Conservation (phyloP, 2,113 vertebrate species). For the Tetraodon nigroviridis region DNA sequence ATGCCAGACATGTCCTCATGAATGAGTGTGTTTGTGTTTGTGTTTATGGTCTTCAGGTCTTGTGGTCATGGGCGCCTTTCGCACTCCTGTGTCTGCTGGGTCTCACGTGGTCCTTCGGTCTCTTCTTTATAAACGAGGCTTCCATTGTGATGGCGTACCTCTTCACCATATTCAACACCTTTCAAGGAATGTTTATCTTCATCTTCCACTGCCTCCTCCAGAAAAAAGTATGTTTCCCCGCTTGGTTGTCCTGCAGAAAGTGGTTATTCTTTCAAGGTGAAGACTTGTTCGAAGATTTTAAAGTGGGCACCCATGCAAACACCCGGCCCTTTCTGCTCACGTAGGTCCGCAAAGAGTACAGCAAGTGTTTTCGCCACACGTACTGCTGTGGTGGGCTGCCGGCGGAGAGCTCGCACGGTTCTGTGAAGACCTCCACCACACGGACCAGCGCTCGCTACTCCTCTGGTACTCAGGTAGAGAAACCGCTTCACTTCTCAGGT, state of each 20-base stretch:
- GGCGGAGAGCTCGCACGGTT: conserved; percentile 92
- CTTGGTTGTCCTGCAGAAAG: background rate
- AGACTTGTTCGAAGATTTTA: background rate
- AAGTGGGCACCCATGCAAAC: conserved; percentile 53
- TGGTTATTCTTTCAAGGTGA: conserved; percentile 19
- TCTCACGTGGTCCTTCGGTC: conserved; percentile 95
- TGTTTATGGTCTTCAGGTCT: conserved; percentile 77
- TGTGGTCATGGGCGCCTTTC: conserved; percentile 97
- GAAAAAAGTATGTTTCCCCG: conserved; percentile 85
- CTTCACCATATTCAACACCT: conserved; percentile 98
- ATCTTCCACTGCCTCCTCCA: conserved; percentile 98
- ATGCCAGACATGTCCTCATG: conserved; percentile 17
- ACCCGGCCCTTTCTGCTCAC: conserved; percentile 35
- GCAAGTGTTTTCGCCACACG: conserved; percentile 95
- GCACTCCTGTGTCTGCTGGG: conserved; percentile 93
- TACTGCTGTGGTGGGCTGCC: conserved; percentile 92
- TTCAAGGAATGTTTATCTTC: conserved; percentile 99
- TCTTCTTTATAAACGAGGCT: conserved; percentile 94
- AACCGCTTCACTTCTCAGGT: conserved; percentile 4
- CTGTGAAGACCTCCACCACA: conserved; percentile 90
- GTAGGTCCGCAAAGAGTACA: conserved; percentile 97
- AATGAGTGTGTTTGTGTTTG: conserved; percentile 20
- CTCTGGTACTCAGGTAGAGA: conserved; percentile 95
- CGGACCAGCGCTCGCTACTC: conserved; percentile 97
- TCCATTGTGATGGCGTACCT: conserved; percentile 97